Evolutionary conservation across 2,888 invertebrate genomes (phyloP).

Genomic region (Epinotia demarniana): DNA sequence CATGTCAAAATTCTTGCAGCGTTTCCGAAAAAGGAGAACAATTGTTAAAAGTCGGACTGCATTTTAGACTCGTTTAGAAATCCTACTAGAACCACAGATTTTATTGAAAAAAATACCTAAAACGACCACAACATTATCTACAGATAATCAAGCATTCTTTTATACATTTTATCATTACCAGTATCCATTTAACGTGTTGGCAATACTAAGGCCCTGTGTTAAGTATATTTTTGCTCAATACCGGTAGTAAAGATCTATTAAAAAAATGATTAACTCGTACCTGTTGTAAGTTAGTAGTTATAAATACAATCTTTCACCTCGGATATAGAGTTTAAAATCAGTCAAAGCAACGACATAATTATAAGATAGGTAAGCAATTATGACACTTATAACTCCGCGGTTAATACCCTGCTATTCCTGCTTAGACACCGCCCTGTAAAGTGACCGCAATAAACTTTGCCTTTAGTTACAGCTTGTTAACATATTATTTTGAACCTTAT

Average conservation of each 20-base stretch:
- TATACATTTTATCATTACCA: background rate
- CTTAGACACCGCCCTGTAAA: background rate
- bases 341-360: background rate
- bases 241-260: background rate
- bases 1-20: too few species aligned
- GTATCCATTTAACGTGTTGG: constrained; percentile 5
- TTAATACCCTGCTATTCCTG: constrained; percentile 6
- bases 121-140: background rate
- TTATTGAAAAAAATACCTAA: background rate
- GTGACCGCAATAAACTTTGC: constrained; percentile 5
- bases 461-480: background rate
- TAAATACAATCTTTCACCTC: background rate
- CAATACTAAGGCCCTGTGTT: background rate
- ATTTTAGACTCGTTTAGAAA: too few species aligned
- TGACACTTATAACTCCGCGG: background rate
- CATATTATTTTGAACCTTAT: background rate
- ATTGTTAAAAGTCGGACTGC: too few species aligned
- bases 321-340: background rate
- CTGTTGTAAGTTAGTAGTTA: background rate
- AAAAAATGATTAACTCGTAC: background rate
- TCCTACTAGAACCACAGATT: background rate
- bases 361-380: background rate
- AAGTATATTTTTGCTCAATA: background rate
- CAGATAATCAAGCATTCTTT: background rate
- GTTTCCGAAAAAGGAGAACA: too few species aligned